These are phyloP conservation scores for Phalera bucephala DNA, from an alignment of 2,888 invertebrate genomes.

Conservation along the genomic window DNA sequence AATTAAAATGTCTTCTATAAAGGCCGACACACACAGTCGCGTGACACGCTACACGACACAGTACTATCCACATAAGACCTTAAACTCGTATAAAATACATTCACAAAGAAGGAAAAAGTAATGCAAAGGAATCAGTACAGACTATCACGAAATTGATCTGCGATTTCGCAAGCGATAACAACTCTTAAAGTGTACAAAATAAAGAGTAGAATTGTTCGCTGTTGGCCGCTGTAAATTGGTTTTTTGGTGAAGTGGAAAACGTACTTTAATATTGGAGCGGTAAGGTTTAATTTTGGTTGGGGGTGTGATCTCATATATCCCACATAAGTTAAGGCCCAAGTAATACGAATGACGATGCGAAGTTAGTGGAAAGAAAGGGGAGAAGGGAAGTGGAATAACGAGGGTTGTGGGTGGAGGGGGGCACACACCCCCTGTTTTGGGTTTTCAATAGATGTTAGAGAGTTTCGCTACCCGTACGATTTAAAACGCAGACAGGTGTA, in stretches of 20 bases:
- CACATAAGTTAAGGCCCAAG: slow-evolving; percentile 81
- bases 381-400: slow-evolving; percentile 68
- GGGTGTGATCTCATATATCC: slow-evolving; percentile 46
- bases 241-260: slow-evolving; percentile 40
- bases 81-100: slow-evolving; percentile 78
- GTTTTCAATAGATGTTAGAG: slow-evolving; percentile 81
- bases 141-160: slow-evolving; percentile 81
- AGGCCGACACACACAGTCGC: slow-evolving; percentile 32
- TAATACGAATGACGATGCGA: slow-evolving; percentile 82
- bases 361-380: slow-evolving; percentile 81
- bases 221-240: slow-evolving; percentile 56
- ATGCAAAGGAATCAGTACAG: slow-evolving; percentile 80
- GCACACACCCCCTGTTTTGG: slow-evolving; percentile 75
- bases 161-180: slow-evolving; percentile 36
- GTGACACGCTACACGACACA: slow-evolving; percentile 35
- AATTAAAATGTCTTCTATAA: slow-evolving; percentile 27
- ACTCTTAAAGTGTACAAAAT: slow-evolving; percentile 16
- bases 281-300: slow-evolving; percentile 37
- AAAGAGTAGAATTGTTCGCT: slow-evolving; percentile 42
- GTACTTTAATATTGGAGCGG: background rate
- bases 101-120: slow-evolving; percentile 81
- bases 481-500: slow-evolving; percentile 73
- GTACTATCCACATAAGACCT: slow-evolving; percentile 74
- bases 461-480: slow-evolving; percentile 67
- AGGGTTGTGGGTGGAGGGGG: slow-evolving; percentile 48